Evolutionary conservation across 1,140 invertebrate species (phyloP).

Genomic region (Cydia fagiglandana): DNA sequence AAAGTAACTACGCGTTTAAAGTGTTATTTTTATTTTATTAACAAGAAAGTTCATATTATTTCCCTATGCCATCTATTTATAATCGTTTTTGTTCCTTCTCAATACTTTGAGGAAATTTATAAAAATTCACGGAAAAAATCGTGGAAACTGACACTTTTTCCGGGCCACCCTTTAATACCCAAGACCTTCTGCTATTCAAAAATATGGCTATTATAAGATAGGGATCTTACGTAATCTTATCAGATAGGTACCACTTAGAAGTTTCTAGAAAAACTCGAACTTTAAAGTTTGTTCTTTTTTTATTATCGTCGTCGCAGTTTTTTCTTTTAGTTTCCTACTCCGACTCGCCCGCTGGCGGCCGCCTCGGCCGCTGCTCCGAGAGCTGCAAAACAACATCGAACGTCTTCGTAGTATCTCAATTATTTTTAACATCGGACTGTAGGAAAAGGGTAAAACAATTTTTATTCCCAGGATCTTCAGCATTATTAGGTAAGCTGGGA

Average conservation of each 20-base stretch:
- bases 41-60: too few species aligned
- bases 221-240: not conserved
- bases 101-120: too few species aligned
- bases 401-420: constrained; percentile 22
- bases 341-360: constrained; percentile 6
- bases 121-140: too few species aligned
- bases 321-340: constrained; percentile 19
- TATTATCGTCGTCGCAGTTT: constrained; percentile 1
- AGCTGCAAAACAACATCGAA: constrained; percentile 28
- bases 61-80: too few species aligned
- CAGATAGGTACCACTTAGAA: not conserved
- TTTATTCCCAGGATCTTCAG: constrained; percentile 10
- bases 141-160: too few species aligned
- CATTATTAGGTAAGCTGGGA: not conserved
- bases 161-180: too few species aligned
- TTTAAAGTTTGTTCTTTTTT: constrained; percentile 10
- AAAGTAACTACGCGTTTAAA: too few species aligned
- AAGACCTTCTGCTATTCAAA: not conserved
- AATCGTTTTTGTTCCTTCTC: too few species aligned
- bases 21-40: too few species aligned
- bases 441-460: constrained; percentile 13
- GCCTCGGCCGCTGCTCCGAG: constrained; percentile 2
- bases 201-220: not conserved
- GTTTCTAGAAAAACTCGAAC: constrained; percentile 1
- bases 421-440: constrained; percentile 19